Base-by-base conservation (phyloP, 2,888 invertebrate species). In the Xestia sexstrigata region DNA sequence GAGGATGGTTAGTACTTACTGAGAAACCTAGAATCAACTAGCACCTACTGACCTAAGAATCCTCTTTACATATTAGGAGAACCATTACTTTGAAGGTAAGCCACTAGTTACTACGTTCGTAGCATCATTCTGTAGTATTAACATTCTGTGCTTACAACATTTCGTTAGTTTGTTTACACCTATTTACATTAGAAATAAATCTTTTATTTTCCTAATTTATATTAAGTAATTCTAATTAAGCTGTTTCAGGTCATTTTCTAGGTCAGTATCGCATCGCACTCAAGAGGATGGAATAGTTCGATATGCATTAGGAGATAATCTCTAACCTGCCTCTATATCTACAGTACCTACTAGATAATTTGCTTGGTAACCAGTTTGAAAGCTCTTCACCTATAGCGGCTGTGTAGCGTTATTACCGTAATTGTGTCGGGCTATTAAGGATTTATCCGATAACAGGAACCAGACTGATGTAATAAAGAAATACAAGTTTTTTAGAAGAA, bases 11-110 rank as follows among this genome's bases (percentile, higher is more conserved):
- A 15, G 15, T 70, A 76, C 63, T 35, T 39, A 85, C 52, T 35
- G 30, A 26, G 65, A 74, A 62, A 69, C 69, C 86, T 79, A 84
- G 73, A 79, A 63, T 58, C 58, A 55, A 69, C 42, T 77, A 63
- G 35, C 26, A 80, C 49, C 67, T 73, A 67, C 63, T 74, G 62
- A 73, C 78, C 63, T 69, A 78, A 70, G 76, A 76, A 82, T 75
- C 69, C 72, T 77, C 76, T 74, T 62, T 62, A 74, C 75, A 62
- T 74, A 76, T 74, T 79, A 73, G 79, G 78, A 76, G 52, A 60
- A 26, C 60, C 69, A 82, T 85, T 70, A 86, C 75, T 72, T 72
- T 76, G 88, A 87, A 86, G 80, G 86, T 49, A 80, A 86, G 20
- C 86, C 60, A 74, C 78, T 70, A 74, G 76, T 74, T 62, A 76